Evolutionary conservation across 2,113 vertebrate genomes (phyloP).

Genomic region (Enhydra lutris): DNA sequence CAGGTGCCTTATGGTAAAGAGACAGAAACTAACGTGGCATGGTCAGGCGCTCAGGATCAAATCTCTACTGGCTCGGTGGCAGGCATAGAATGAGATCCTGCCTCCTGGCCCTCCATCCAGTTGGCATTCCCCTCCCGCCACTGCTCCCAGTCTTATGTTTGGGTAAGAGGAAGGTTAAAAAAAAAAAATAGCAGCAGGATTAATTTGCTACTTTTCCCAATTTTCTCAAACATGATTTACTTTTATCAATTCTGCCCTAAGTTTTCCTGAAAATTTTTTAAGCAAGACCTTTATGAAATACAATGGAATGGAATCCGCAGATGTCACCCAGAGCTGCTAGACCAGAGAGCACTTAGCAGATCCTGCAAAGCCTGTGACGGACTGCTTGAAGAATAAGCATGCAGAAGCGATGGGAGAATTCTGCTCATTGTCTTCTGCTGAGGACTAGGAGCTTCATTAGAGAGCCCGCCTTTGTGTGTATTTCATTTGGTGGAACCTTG

Average conservation of each 20-base stretch:
- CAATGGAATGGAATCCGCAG: not conserved
- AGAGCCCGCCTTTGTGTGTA: not conserved
- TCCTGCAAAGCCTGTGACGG: not conserved
- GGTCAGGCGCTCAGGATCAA: not conserved
- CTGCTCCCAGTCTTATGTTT: not conserved
- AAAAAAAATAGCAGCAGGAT: not conserved
- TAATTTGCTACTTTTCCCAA: not conserved
- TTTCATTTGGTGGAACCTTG: constrained; percentile 39
- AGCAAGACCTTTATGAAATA: not conserved
- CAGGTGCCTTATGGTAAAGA: not conserved
- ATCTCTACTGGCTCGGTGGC: rapidly evolving
- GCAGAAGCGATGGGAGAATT: not conserved
- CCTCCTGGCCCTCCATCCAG: not conserved
- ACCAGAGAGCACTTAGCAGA: not conserved
- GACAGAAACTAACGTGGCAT: not conserved
- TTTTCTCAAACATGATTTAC: not conserved
- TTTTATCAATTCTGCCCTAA: not conserved
- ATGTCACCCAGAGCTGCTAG: not conserved
- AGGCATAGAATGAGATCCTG: too few relatives aligned
- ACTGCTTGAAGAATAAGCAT: not conserved
- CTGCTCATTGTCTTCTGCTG: constrained; percentile 45
- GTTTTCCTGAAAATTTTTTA: not conserved
- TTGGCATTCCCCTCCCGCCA: not conserved
- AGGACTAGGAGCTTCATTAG: constrained; percentile 46
- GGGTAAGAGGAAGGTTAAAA: not conserved